phyloP scores from a whole-genome alignment of 2,888 invertebrate genomes.

The Amitus sp. region DNA sequence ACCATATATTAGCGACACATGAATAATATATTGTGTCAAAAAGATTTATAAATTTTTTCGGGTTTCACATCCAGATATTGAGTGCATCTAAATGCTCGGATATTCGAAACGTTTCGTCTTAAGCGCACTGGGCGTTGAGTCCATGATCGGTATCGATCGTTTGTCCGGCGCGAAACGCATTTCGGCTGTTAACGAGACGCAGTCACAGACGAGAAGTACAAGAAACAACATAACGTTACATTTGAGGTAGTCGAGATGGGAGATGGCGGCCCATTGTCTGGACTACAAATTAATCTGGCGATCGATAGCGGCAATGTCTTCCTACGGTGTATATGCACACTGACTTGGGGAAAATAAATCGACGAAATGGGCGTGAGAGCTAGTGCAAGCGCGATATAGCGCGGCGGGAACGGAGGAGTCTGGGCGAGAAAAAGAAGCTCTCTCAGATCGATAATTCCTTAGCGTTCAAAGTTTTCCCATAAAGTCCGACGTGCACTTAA shows the following conservation, averaged over 20 bases:
- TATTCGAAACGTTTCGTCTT: too few species aligned
- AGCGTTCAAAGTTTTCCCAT: slow-evolving; percentile 35
- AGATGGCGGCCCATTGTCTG: slow-evolving; percentile 65
- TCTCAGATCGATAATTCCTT: slow-evolving; percentile 41
- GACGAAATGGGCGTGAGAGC: slow-evolving; percentile 44
- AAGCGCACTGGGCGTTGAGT: too few species aligned
- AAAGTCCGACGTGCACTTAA: slow-evolving; percentile 39
- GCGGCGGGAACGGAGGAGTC: neutral
- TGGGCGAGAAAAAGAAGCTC: slow-evolving; percentile 5
- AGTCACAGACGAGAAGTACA: slow-evolving; percentile 37
- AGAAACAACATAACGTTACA: slow-evolving; percentile 54
- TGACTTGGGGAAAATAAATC: slow-evolving; percentile 56
- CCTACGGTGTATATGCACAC: slow-evolving; percentile 46
- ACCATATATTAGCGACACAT: too few species aligned
- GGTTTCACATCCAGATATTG: too few species aligned
- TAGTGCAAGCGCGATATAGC: slow-evolving; percentile 30
- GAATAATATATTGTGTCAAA: too few species aligned
- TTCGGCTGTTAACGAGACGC: neutral
- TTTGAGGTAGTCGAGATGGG: slow-evolving; percentile 53
- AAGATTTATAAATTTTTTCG: too few species aligned
- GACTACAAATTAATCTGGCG: slow-evolving; percentile 63
- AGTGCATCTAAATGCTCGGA: too few species aligned
- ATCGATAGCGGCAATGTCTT: slow-evolving; percentile 60
- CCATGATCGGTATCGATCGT: too few species aligned
- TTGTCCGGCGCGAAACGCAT: neutral